Evolutionary conservation across 2,113 vertebrate genomes (phyloP), one percentile per base, ranked within the genome.

Genomic region (Elephantulus edwardii): DNA sequence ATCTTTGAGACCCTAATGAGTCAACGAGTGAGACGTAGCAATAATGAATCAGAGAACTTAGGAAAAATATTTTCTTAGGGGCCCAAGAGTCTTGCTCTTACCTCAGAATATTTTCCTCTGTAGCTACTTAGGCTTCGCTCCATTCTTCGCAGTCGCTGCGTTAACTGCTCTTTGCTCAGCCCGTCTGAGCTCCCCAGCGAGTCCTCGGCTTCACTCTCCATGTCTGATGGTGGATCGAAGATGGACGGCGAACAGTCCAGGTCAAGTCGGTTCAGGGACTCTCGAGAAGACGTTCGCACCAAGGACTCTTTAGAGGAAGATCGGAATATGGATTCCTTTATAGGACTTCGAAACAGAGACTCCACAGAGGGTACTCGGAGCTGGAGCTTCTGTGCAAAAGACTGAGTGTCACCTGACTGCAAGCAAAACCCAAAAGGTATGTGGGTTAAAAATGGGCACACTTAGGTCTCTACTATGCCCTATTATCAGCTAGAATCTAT

Each of bases 191-290:
- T 98, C 60, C 98, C 98, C 0, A 86, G 66, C 0, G 96, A 91
- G 54, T 99, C 99, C 95, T 99, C 99, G 0, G 98, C 97, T 95
- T 99, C 99, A 1, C 98, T 99, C 97, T 99, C 99, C 48, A 98
- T 97, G 82, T 99, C 99, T 0, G 99, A 99, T 0, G 98, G 97
- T 2, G 98, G 98, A 76, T 99, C 99, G 30, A 98, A 98, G 4
- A 96, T 52, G 2, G 97, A 96, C 6, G 82, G 26, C 1, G 97
- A 19, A 20, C 96, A 90, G 2, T 97, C 98, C 58, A 98, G 97
- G 28, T 98, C 98, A 48, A 98, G 91, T 20, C 95, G 97, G 79
- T 98, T 99, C 93, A 99, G 97, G 0, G 99, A 99, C 6, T 99
- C 99, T 11, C 98, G 98, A 2, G 99, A 99, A 38, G 98, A 95